Evolutionary conservation across 2,888 invertebrate species (phyloP).

Genomic region (Dicranocentrus wangi): DNA sequence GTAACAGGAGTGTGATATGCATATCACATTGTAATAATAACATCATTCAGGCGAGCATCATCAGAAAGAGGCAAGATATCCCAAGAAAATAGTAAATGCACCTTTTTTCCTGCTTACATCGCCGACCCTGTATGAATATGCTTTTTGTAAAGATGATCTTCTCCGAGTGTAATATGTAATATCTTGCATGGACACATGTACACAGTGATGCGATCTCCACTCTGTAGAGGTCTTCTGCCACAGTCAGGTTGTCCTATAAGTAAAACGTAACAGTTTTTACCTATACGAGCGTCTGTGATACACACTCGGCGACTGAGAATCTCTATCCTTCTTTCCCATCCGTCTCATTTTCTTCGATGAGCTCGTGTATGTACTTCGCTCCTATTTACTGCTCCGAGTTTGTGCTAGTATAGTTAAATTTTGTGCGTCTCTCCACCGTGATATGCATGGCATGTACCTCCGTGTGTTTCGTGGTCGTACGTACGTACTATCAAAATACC

Average conservation of each 20-base stretch:
- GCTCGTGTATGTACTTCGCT: conserved; percentile 54
- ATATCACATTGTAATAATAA: conserved; percentile 24
- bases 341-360: conserved; percentile 4
- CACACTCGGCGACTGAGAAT: neutral
- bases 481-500: conserved; percentile 10
- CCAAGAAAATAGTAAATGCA: conserved; percentile 47
- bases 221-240: conserved; percentile 10
- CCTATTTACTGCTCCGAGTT: conserved; percentile 34
- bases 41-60: conserved; percentile 41
- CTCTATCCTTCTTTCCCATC: conserved; percentile 4
- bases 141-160: neutral
- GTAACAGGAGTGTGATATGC: too few relatives aligned
- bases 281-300: neutral
- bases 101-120: conserved; percentile 38
- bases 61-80: conserved; percentile 6
- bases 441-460: neutral
- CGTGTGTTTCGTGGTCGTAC: conserved; percentile 1
- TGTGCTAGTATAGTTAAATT: conserved; percentile 37
- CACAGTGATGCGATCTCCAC: conserved; percentile 11
- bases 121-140: neutral
- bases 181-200: conserved; percentile 7
- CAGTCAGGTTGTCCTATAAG: conserved; percentile 22
- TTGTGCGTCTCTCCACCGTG: conserved; percentile 31
- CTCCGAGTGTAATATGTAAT: conserved; percentile 20
- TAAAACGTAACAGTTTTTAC: conserved; percentile 45